A percentile compares a stretch with the other conserved stretches of the same genome.
phyloP scores from a whole-genome alignment of 2,797 vertebrate genomes.

The Varecia variegata region DNA sequence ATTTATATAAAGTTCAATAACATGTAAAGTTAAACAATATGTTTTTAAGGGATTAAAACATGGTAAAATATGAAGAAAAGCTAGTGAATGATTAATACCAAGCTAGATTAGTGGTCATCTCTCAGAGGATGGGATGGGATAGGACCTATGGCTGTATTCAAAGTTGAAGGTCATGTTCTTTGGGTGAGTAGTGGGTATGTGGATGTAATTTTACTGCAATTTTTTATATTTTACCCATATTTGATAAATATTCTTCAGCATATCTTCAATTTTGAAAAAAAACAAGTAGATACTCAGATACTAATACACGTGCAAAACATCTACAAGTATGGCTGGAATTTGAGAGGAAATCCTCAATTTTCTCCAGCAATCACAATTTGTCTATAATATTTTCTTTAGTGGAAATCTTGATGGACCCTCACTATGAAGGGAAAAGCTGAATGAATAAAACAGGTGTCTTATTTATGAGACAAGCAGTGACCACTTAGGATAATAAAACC shows the following conservation, averaged over 20 bases:
- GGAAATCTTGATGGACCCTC: neutral
- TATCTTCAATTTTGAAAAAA: neutral
- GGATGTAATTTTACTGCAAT: neutral
- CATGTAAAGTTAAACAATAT: neutral
- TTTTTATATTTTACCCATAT: neutral
- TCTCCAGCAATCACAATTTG: neutral
- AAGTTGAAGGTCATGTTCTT: neutral
- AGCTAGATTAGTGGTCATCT: neutral
- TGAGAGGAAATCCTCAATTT: neutral
- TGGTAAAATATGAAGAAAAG: neutral
- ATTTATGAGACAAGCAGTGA: neutral
- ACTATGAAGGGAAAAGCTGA: neutral
- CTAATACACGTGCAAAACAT: neutral
- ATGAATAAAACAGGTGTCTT: neutral
- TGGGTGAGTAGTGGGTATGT: neutral
- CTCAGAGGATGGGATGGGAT: neutral
- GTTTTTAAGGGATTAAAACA: neutral
- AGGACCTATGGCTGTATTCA: neutral
- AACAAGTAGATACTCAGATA: neutral
- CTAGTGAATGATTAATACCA: neutral
- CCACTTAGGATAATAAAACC: neutral
- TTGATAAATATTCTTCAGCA: constrained; percentile 6
- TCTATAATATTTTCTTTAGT: neutral
- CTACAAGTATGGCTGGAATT: neutral
- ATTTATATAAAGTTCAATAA: neutral